Evolutionary conservation across 1,140 invertebrate genomes (phyloP).

Genomic region (Macrobrachium rosenbergii): DNA sequence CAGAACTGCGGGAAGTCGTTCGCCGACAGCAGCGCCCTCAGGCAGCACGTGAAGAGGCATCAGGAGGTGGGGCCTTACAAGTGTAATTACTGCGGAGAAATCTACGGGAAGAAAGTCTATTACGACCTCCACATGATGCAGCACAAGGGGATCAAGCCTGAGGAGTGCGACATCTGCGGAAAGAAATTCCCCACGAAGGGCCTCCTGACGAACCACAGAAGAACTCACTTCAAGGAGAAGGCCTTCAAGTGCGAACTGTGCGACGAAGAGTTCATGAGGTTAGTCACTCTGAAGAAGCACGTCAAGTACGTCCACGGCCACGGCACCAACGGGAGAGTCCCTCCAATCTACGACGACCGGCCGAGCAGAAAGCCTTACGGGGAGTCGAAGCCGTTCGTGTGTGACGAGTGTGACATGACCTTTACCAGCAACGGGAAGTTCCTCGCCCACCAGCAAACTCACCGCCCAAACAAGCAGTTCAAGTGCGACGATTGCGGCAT

Average conservation of each 20-base stretch:
- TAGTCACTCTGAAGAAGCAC: conserved; percentile 60
- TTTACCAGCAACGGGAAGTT: conserved; percentile 60
- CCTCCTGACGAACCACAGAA: conserved; percentile 54
- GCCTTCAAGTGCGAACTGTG: conserved; percentile 59
- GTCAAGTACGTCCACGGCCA: conserved; percentile 56
- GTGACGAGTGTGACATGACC: conserved; percentile 55
- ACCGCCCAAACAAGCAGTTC: conserved; percentile 50
- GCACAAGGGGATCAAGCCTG: conserved; percentile 72
- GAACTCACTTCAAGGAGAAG: conserved; percentile 58
- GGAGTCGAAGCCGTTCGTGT: conserved; percentile 56
- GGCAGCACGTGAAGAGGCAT: conserved; percentile 58
- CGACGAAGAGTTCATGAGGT: conserved; percentile 53
- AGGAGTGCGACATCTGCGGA: conserved; percentile 69
- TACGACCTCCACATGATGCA: conserved; percentile 73
- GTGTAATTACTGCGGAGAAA: conserved; percentile 54
- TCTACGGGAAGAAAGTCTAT: conserved; percentile 58
- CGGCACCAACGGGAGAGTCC: conserved; percentile 24
- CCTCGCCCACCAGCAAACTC: conserved; percentile 51
- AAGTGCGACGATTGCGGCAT: conserved; percentile 59
- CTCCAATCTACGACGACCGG: conserved; percentile 47
- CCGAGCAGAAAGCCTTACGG: conserved; percentile 49
- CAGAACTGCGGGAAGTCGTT: conserved; percentile 79
- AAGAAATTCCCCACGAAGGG: conserved; percentile 63
- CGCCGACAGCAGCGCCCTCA: conserved; percentile 75
- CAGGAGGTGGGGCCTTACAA: conserved; percentile 53